Base-by-base conservation (phyloP, 2,113 vertebrate species). In the Callocephalon fimbriatum region DNA sequence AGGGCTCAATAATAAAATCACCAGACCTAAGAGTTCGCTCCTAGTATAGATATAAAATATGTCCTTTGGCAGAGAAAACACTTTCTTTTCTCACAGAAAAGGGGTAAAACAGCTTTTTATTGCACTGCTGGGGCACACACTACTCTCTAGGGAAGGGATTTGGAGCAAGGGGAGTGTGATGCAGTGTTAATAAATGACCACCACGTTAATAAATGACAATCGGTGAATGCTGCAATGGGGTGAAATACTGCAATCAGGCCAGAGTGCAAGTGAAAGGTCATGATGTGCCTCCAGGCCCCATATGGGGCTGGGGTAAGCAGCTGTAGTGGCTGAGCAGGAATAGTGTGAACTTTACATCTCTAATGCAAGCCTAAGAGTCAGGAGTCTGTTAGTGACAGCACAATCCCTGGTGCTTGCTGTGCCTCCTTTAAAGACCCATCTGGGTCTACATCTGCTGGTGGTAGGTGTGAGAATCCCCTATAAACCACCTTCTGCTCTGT, bases 61-160 rank as follows among this genome's bases (percentile, higher is more conserved):
- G 65, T 90, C 76, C 47, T 93, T 98, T 97, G 97, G 93, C 96
- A 97, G 63, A 87, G 73, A 76, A 16, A 45, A 12, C 13, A 48
- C 31, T 93, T 42, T 70, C 32, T 97, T 98, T 97, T 96, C 95
- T 86, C 94, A 95, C 51, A 94, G 95, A 96, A 96, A 91, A 93
- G 17, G 45, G 54, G 65, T 27, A 2, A 71, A 78, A 12, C 4
- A 2, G n/a, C 79, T 51, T 59, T 94, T 96, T 87, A 92, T 92
- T 91, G 90, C 61, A 47, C 90, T 93, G 38, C 72, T 42, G 80
- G 95, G 96, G 32, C 73, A 76, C 15, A 9, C 0, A 0, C 35
- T 0, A 2, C 56, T 97, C 96, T 96, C 96, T 63, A 86, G 93
- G 94, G 96, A 97, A 91, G 92, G 0, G 0, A 23, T 82, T 29